Conservation (phyloP, 2,113 vertebrate genomes). For the Cygnus buccinator region DNA sequence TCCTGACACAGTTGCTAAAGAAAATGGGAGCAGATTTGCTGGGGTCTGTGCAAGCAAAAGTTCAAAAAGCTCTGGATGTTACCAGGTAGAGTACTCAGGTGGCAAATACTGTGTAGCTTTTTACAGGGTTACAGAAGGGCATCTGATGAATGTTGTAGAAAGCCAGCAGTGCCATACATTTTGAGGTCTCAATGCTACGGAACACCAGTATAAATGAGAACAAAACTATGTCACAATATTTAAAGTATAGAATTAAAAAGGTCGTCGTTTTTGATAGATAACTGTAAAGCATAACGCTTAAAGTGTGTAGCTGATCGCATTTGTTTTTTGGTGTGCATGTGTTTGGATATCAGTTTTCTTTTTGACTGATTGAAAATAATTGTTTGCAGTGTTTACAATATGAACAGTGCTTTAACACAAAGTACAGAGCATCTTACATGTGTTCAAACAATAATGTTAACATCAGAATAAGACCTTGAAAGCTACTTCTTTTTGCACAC, state of each 20-base stretch:
- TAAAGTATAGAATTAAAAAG: neutral
- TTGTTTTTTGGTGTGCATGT: neutral
- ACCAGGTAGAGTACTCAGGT: constrained; percentile 83
- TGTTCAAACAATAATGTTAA: neutral
- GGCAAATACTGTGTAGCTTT: neutral
- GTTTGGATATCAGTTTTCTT: neutral
- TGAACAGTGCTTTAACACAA: neutral
- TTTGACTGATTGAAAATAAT: neutral
- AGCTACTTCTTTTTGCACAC: fast-evolving
- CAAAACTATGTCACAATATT: neutral
- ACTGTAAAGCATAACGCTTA: neutral
- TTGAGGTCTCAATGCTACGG: neutral
- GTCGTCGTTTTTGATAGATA: neutral
- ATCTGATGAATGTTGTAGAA: neutral
- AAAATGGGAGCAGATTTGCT: constrained; percentile 98
- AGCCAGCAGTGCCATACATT: neutral
- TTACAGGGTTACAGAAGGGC: neutral
- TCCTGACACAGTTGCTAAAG: constrained; percentile 96
- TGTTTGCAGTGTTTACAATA: neutral
- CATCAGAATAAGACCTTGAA: neutral
- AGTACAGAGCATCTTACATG: neutral
- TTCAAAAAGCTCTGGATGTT: constrained; percentile 96
- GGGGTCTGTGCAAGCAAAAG: constrained; percentile 97
- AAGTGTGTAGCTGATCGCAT: neutral
- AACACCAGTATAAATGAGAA: neutral